Evolutionary conservation across 2,797 vertebrate species (phyloP).

Genomic region (Danio kyathit): DNA sequence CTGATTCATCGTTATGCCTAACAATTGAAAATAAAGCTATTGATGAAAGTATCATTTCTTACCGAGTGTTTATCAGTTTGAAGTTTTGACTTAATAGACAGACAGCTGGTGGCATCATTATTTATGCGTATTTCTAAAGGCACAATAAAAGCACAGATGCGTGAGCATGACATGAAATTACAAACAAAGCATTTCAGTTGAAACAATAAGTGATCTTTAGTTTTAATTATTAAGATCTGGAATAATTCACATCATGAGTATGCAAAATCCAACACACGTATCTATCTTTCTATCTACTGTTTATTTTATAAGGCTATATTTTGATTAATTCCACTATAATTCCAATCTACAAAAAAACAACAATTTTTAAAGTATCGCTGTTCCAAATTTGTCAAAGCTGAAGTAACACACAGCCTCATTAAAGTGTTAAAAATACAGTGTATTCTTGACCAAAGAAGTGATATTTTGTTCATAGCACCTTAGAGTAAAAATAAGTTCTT

Average conservation of each 20-base stretch:
- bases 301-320: neutral
- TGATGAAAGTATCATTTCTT: slow-evolving; percentile 46
- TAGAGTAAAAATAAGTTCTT: neutral
- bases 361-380: neutral
- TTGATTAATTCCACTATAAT: neutral
- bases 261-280: neutral
- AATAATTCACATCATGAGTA: neutral
- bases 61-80: slow-evolving; percentile 89
- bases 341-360: neutral
- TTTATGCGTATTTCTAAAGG: slow-evolving; percentile 86
- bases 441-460: slow-evolving; percentile 1
- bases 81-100: slow-evolving; percentile 88
- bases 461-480: slow-evolving; percentile 12
- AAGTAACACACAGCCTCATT: neutral
- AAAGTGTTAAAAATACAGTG: neutral
- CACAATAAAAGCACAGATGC: slow-evolving; percentile 49
- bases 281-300: neutral
- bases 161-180: neutral
- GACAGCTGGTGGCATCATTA: slow-evolving; percentile 85
- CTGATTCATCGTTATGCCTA: neutral
- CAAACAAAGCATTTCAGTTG: neutral
- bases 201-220: neutral
- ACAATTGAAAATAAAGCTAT: neutral
- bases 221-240: neutral
- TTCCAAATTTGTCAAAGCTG: neutral